Conservation (phyloP, 2,113 vertebrate genomes). For the Zapornia atra region DNA sequence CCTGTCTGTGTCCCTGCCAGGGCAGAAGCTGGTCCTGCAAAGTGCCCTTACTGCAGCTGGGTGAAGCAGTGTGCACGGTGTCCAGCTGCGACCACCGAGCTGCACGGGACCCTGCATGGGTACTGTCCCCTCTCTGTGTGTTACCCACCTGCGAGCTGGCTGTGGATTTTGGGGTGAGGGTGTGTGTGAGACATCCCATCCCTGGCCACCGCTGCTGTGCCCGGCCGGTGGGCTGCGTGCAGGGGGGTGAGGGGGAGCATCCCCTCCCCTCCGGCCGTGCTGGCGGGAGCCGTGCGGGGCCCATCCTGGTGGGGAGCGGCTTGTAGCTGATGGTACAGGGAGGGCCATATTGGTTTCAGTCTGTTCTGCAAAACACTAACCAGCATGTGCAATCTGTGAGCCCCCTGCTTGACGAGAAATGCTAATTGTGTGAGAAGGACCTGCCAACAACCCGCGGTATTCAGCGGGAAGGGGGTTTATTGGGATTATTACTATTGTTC, state of each 20-base stretch:
- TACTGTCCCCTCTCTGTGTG: rapidly evolving
- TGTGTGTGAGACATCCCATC: too few relatives aligned
- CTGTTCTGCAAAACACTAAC: slow-evolving; percentile 58
- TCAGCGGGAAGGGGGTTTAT: background rate
- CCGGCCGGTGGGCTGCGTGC: rapidly evolving
- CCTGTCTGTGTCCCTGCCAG: background rate
- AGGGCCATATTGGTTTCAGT: slow-evolving; percentile 63
- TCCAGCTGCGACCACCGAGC: rapidly evolving
- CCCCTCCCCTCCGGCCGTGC: background rate
- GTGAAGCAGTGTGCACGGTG: background rate
- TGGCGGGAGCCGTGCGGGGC: background rate
- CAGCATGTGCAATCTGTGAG: slow-evolving; percentile 59
- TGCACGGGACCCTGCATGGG: rapidly evolving
- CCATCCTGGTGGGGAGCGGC: background rate
- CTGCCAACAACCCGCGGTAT: slow-evolving; percentile 50
- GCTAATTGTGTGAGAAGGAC: slow-evolving; percentile 61
- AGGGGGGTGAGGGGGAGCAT: background rate
- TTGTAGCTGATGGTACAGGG: slow-evolving; percentile 17
- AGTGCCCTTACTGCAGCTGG: background rate
- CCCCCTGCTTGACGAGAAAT: slow-evolving; percentile 50
- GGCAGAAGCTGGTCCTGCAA: background rate
- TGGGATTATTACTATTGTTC: slow-evolving; percentile 38
- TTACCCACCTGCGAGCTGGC: rapidly evolving
- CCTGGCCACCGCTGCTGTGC: rapidly evolving
- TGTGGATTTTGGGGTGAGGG: background rate